phyloP scores from a whole-genome alignment of 2,113 vertebrate genomes.

The Phrynosoma blainvillii region DNA sequence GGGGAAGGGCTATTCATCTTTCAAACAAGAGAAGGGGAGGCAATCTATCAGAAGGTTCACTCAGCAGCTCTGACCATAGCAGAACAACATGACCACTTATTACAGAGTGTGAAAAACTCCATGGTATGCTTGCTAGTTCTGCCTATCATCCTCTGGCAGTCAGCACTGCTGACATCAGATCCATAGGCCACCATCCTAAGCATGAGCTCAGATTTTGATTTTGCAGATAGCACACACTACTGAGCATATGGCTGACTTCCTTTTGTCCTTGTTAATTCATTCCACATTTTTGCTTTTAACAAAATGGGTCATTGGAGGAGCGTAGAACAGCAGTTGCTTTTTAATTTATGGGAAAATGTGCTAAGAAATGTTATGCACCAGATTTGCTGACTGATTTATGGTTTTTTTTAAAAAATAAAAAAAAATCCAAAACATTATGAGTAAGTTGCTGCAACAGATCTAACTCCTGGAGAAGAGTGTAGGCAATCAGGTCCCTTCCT shows the following conservation, averaged over 20 bases:
- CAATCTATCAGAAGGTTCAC: constrained; percentile 86
- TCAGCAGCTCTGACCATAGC: constrained; percentile 82
- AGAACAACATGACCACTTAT: constrained; percentile 77
- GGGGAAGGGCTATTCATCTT: constrained; percentile 88
- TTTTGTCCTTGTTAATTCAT: neutral
- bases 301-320: neutral
- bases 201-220: neutral
- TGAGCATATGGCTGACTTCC: neutral
- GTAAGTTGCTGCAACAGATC: neutral
- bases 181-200: neutral
- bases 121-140: constrained; percentile 67
- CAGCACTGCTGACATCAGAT: fast-evolving
- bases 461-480: neutral
- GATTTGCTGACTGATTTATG: neutral
- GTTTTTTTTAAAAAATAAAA: neutral
- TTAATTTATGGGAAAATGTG: neutral
- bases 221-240: neutral
- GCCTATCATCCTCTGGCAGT: fast-evolving
- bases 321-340: neutral
- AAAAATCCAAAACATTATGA: neutral
- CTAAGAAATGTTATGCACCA: constrained; percentile 13
- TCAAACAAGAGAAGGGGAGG: constrained; percentile 84
- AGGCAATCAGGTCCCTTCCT: neutral
- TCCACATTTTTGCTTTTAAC: neutral
- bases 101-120: constrained; percentile 77